These are phyloP conservation scores for Netta rufina DNA, from an alignment of 2,797 vertebrate species.

Conservation along the genomic window DNA sequence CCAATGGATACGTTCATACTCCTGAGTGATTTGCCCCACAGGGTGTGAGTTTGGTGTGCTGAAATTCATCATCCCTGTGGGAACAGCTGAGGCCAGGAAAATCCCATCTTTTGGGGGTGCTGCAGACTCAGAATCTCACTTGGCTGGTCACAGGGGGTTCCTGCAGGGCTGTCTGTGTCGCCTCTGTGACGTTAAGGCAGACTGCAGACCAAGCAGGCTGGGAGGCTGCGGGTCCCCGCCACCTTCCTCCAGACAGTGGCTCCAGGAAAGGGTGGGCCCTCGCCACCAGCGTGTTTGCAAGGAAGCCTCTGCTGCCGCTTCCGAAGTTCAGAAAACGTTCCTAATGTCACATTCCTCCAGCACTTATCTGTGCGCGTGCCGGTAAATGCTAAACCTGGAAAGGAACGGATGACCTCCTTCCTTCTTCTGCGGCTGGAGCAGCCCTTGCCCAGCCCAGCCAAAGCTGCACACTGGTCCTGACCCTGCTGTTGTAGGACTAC, in stretches of 20 bases:
- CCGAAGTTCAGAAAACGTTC: not conserved
- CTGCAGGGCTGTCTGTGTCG: not conserved
- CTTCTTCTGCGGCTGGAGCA: not conserved
- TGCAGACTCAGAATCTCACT: not conserved
- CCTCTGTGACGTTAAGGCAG: too few relatives aligned
- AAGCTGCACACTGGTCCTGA: not conserved
- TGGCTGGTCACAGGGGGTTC: too few relatives aligned
- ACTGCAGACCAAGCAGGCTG: accelerated
- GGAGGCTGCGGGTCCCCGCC: not conserved
- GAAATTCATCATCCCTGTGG: not conserved
- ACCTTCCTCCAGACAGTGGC: not conserved
- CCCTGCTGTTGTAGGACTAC: not conserved
- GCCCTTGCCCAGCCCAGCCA: not conserved
- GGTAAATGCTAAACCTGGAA: not conserved
- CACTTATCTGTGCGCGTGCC: not conserved
- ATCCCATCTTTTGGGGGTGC: too few relatives aligned
- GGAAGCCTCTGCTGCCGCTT: not conserved
- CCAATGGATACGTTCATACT: not conserved
- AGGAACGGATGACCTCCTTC: not conserved
- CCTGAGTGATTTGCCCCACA: not conserved
- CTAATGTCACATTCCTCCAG: conserved; percentile 36
- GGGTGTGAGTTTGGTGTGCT: accelerated
- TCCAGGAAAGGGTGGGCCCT: conserved; percentile 51
- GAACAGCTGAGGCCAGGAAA: not conserved
- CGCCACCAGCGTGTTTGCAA: accelerated